Percentiles rank a stretch among this genome's conserved stretches.
These are phyloP conservation scores for Crematogaster levior DNA, from an alignment of 2,888 invertebrate species.

Conservation along the genomic window DNA sequence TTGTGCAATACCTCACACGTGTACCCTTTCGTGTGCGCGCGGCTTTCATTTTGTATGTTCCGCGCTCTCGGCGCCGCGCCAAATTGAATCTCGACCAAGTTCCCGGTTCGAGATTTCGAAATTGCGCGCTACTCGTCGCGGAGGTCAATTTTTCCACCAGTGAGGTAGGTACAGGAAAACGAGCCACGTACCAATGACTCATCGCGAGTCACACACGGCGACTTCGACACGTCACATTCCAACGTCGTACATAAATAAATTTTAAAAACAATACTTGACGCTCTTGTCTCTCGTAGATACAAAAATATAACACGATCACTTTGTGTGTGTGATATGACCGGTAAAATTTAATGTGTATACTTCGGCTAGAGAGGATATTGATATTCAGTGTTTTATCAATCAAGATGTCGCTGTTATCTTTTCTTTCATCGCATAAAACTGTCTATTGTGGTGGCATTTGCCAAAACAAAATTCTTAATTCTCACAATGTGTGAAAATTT, in stretches of 20 bases:
- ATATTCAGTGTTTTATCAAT: neutral
- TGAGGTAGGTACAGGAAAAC: neutral
- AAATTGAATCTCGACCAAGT: conserved; percentile 1
- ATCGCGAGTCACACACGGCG: neutral
- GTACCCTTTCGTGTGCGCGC: neutral
- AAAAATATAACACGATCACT: neutral
- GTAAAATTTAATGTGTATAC: neutral
- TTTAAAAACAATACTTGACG: too few relatives aligned
- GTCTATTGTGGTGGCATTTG: too few relatives aligned
- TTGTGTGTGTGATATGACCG: too few relatives aligned
- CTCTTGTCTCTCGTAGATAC: too few relatives aligned
- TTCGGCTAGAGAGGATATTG: neutral
- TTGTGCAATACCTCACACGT: too few relatives aligned
- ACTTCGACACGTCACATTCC: neutral
- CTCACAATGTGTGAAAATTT: too few relatives aligned
- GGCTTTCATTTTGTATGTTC: neutral
- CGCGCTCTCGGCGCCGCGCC: neutral
- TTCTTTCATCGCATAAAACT: too few relatives aligned
- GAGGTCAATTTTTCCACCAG: neutral
- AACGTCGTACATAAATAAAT: too few relatives aligned
- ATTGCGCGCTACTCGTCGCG: neutral
- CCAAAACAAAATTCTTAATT: too few relatives aligned
- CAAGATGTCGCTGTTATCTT: neutral
- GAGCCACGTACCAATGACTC: neutral
- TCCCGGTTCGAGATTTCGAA: neutral